Evolutionary conservation across 2,888 invertebrate species (phyloP).

Genomic region (Drosophila picticornis): DNA sequence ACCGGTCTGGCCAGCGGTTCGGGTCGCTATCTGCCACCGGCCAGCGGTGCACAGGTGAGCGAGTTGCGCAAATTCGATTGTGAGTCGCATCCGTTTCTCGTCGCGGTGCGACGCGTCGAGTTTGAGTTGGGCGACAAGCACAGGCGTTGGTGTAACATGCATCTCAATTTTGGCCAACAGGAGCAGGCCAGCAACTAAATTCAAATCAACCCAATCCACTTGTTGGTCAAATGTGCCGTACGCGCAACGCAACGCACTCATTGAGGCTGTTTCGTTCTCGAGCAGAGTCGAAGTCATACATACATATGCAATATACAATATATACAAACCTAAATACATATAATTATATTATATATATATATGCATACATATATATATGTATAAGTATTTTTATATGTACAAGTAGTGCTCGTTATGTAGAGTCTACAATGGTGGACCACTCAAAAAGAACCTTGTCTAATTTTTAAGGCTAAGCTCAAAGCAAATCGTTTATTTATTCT

Average conservation of each 20-base stretch:
- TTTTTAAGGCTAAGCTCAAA: conserved; percentile 34
- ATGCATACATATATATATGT: neutral
- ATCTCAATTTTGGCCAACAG: conserved; percentile 80
- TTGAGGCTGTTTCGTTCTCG: conserved; percentile 58
- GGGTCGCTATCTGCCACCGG: conserved; percentile 60
- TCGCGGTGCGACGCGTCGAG: conserved; percentile 82
- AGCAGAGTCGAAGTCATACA: conserved; percentile 41
- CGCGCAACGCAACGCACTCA: conserved; percentile 37
- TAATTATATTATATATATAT: conserved; percentile 10
- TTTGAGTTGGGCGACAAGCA: conserved; percentile 81
- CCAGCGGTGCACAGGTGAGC: conserved; percentile 58
- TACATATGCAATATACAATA: neutral
- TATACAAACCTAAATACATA: conserved; percentile 12
- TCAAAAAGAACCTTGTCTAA: conserved; percentile 20
- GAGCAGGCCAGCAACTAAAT: conserved; percentile 23
- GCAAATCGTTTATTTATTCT: conserved; percentile 26
- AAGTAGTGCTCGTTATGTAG: conserved; percentile 30
- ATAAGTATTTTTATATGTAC: conserved; percentile 3
- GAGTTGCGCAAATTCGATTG: conserved; percentile 81
- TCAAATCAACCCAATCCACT: neutral
- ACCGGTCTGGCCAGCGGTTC: conserved; percentile 66
- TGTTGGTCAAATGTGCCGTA: conserved; percentile 35
- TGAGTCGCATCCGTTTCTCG: conserved; percentile 79
- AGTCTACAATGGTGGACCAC: conserved; percentile 34
- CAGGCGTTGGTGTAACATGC: conserved; percentile 83